These are phyloP conservation scores for Trichonephila clavata DNA, from an alignment of 1,140 invertebrate species.

Conservation along the genomic window DNA sequence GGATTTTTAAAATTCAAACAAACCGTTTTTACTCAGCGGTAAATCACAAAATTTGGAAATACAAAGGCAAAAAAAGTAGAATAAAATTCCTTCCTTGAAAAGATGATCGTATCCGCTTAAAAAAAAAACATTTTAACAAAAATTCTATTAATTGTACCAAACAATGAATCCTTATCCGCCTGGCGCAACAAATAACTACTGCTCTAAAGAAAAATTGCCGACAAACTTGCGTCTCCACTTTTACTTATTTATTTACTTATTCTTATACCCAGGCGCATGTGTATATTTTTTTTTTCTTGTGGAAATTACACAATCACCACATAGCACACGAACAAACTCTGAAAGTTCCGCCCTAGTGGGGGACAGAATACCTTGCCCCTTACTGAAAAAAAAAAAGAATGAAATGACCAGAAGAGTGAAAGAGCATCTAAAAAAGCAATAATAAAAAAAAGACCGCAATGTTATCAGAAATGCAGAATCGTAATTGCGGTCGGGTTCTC, in stretches of 20 bases:
- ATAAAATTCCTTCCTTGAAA: not conserved
- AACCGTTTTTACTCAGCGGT: no score
- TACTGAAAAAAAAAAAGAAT: not conserved
- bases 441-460: not conserved
- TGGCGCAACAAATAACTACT: not conserved
- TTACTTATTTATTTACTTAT: not conserved
- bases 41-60: no score
- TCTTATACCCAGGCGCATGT: not conserved
- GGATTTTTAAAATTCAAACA: no score
- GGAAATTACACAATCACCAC: constrained; percentile 12
- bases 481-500: constrained; percentile 63
- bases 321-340: constrained; percentile 20
- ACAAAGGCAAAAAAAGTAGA: not conserved
- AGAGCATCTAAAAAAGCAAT: constrained; percentile 13
- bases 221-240: constrained; percentile 22
- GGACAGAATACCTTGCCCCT: no score
- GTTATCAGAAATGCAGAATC: constrained; percentile 65
- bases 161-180: not conserved
- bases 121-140: constrained; percentile 25
- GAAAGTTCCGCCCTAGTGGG: constrained; percentile 7
- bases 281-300: not conserved
- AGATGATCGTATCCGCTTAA: not conserved
- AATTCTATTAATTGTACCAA: constrained; percentile 8
- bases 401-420: constrained; percentile 20
- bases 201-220: not conserved